Evolutionary conservation across 2,797 vertebrate genomes (phyloP), one percentile per base, ranked within the genome.

Genomic region (Ceryle rudis): DNA sequence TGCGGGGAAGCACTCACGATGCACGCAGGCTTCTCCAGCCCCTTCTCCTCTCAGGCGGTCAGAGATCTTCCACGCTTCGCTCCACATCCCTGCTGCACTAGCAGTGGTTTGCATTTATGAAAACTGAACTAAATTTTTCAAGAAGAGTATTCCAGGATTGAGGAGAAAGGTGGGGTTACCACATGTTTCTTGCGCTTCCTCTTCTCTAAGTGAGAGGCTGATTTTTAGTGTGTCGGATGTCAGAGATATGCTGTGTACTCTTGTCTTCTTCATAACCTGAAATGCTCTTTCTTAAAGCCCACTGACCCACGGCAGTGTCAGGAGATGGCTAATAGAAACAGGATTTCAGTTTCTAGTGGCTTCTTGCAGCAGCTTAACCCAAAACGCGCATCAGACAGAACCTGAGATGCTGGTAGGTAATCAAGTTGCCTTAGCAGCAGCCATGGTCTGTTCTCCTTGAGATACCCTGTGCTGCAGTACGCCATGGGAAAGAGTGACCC

Each of bases 21-120:
- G 52, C 3, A 2, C 28, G 2, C 25, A 5, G 37, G 14, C 14
- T 46, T 46, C 42, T 8, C 64, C 20, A 13, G 5, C 29, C 14
- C 55, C 35, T n/a, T 69, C 69, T 80, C 11, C 31, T 41, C 25
- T 23, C 41, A 7, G 4, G 2, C 0, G 0, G 4, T 22, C 39
- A 17, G 37, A 11, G 60, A 15, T 6, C 69, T 28, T 67, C 22
- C 46, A 6, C 2, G 2, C 25, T 33, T 2, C 18, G 49, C 42
- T 39, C 35, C 31, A 5, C 6, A 10, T 8, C 33, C 20, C 25
- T 49, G 20, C 49, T 65, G 46, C 42, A 84, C 4, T 26, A 39
- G n/a, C 5, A 9, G 8, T 35, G 39, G 33, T 51, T 92, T 51
- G 20, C 16, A 14, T 21, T 73, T 23, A 5, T 22, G 29, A 19